Evolutionary conservation across 2,888 invertebrate genomes (phyloP).

Genomic region (Amphimallon solstitiale): DNA sequence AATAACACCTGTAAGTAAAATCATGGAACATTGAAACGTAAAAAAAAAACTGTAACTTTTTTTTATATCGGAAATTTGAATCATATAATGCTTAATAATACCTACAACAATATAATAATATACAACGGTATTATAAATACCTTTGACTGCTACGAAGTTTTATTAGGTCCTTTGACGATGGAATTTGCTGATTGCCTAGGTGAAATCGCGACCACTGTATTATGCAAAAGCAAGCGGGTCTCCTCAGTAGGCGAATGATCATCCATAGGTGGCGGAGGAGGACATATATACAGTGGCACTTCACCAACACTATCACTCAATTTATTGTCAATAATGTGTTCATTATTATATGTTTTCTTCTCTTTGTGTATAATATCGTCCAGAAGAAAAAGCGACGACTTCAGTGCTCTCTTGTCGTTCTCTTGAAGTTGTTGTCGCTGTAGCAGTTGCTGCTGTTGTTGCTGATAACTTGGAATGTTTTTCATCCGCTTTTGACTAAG

Average conservation of each 20-base stretch:
- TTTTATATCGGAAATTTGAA: no score
- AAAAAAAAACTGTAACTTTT: no score
- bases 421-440: constrained; percentile 51
- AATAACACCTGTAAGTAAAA: background rate
- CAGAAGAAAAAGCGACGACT: constrained; percentile 62
- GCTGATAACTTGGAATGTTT: constrained; percentile 46
- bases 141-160: constrained; percentile 64
- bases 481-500: constrained; percentile 51
- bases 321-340: constrained; percentile 57
- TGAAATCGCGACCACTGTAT: constrained; percentile 42
- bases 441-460: constrained; percentile 51
- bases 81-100: no score
- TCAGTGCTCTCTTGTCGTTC: constrained; percentile 56
- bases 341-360: constrained; percentile 49
- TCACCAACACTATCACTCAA: constrained; percentile 56
- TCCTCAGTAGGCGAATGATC: constrained; percentile 67
- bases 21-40: no score
- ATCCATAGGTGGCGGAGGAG: constrained; percentile 66
- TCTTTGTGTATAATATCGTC: constrained; percentile 62
- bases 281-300: constrained; percentile 65
- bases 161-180: constrained; percentile 56
- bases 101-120: background rate
- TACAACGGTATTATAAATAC: constrained; percentile 44
- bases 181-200: constrained; percentile 55
- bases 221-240: constrained; percentile 61